These are phyloP conservation scores for Buphagus erythrorhynchus DNA, from an alignment of 2,797 vertebrate species.

Conservation along the genomic window DNA sequence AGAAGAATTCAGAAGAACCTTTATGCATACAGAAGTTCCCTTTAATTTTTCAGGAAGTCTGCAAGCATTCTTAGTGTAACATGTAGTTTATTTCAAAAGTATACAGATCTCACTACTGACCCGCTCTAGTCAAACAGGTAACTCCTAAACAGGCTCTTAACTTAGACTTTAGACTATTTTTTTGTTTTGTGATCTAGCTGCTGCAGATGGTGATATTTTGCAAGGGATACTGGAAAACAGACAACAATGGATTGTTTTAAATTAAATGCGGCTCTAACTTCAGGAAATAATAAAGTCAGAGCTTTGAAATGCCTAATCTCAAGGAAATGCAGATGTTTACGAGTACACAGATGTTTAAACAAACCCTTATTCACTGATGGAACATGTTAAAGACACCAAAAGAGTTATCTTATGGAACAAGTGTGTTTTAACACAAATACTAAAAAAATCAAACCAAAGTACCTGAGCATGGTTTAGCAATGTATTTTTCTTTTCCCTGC, in stretches of 20 bases:
- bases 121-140: not conserved
- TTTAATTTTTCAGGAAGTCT: not conserved
- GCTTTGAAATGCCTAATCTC: not conserved
- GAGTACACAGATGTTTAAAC: not conserved
- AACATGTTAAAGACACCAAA: not conserved
- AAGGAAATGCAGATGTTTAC: not conserved
- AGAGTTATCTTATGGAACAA: not conserved
- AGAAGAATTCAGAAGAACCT: not conserved
- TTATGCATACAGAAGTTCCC: not conserved
- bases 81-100: not conserved
- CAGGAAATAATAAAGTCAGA: not conserved
- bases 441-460: not conserved
- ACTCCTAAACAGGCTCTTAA: not conserved
- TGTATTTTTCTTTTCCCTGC: not conserved
- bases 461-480: accelerated
- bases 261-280: not conserved
- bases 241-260: not conserved
- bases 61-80: not conserved
- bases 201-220: conserved; percentile 2
- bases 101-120: not conserved
- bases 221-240: not conserved
- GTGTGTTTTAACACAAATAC: not conserved
- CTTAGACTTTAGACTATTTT: not conserved
- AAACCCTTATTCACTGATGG: not conserved
- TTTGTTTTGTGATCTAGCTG: not conserved